Base-by-base conservation (phyloP, 2,113 vertebrate species). In the Notarius quadriscutis region DNA sequence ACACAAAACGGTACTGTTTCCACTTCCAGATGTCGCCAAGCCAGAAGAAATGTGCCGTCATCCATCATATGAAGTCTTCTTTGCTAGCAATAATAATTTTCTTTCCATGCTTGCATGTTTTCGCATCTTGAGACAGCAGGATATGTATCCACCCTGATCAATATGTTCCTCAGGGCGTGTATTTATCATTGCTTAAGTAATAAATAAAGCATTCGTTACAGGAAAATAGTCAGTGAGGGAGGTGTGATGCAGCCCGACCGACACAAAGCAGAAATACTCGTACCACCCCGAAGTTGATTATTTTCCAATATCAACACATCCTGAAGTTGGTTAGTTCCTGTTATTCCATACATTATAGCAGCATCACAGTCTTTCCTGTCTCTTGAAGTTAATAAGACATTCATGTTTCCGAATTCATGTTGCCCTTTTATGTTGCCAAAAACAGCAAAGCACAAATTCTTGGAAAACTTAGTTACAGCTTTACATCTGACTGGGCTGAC, bases 11-110 rank as follows among this genome's bases (percentile, higher is more conserved):
- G 84, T 93, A 93, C 94, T 94, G 92, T 92, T 94, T 94, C 93
- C 94, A 95, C 90, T 95, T 94, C 95, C 94, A 95, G 93, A 95
- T 91, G 94, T 89, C 74, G 80, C 41, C 27, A 58, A 63, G 86
- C 81, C 80, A 85, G 88, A 82, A 84, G 7, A 83, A 58, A 60
- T 10, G 53, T 89, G 51, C 58, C 67, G 20, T 87, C 83, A 84
- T 81, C 74, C 48, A 89, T 93, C 93, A 87, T 51, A 91, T 74
- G 89, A 91, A 87, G 92, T 89, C 89, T 91, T 86, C 90, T 91
- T 90, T 87, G 82, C 63, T 27, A 72, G 62, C 81, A 83, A 83
- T 84, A 82, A 83, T 69, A 83, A 87, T 83, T 58, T 71, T 80
- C 65, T 83, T 82, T 79, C 50, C 53, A 78, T 27, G 57, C 83